These are phyloP conservation scores for Temnothorax unifasciatus DNA, from an alignment of 2,888 invertebrate species.

Conservation along the genomic window DNA sequence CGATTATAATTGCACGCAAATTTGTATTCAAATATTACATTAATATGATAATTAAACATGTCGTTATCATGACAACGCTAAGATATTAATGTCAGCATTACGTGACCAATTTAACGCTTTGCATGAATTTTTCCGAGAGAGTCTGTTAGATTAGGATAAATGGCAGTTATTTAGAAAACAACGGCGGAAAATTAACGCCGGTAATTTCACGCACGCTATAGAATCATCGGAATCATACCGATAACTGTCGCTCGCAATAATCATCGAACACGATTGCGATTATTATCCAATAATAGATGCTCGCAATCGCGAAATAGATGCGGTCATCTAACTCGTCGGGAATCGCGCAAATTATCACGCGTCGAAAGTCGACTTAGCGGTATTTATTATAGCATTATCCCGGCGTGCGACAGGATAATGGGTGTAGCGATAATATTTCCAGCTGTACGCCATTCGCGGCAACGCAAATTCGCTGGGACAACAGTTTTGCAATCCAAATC, in stretches of 20 bases:
- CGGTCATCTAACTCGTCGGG: not conserved
- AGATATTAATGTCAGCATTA: not conserved
- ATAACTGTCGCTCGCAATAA: conserved; percentile 17
- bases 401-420: conserved; percentile 20
- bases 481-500: conserved; percentile 74
- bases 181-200: conserved; percentile 1
- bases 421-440: conserved; percentile 53
- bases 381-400: conserved; percentile 52
- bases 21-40: conserved; percentile 1
- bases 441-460: conserved; percentile 8
- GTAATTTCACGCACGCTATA: not conserved
- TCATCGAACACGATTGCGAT: conserved; percentile 22
- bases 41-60: not conserved
- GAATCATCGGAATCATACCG: not conserved
- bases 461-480: conserved; percentile 69
- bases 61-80: not conserved
- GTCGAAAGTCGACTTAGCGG: conserved; percentile 39
- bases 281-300: conserved; percentile 37
- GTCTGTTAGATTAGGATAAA: conserved; percentile 16
- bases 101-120: not conserved
- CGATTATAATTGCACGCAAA: not conserved
- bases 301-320: conserved; percentile 33
- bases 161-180: conserved; percentile 4
- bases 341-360: conserved; percentile 8
- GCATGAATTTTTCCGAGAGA: not conserved